Base-by-base conservation (phyloP, 2,888 invertebrate species). In the Drosophila hamatofila region DNA sequence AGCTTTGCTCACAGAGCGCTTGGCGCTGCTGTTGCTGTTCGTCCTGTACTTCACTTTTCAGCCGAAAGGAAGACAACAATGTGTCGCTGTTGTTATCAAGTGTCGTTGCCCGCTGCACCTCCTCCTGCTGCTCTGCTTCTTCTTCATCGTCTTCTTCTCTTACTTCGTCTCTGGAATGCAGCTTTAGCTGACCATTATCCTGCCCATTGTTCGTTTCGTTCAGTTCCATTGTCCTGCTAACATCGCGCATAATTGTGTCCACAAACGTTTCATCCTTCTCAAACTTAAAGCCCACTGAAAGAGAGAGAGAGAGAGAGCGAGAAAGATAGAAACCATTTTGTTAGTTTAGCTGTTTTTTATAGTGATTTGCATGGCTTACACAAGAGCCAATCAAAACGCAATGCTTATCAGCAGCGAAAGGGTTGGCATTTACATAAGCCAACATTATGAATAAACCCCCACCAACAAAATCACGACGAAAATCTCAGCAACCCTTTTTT, bases 401-500 rank as follows among this genome's bases (percentile, higher is more conserved):
- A 16, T 54, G 11, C 16, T 51, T 82, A 65, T 73, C 62, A 60
- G 35, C 37, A 55, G 35, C 37, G 7, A 83, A 90, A 90, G 87
- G 90, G 89, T 87, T 90, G 85, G 65, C 68, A 83, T 89, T 87
- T 81, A 87, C 87, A 87, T 87, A 87, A 90, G 72, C 74, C 64
- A 18, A 35, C 33, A 57, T 72, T 83, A 72, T 70, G 81, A 66
- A 64, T 66, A 70, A 42, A 12, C 25, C 37, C 56, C 57, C 46
- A 27, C 3, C 14, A 21, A 16, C 9, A 9, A n/a, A 46, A 46
- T 9, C 46, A 9, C 25, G 37, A 41, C 44, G 54, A 35, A 74
- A 90, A 89, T 89, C 88, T 65, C 77, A 76, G 81, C 90, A 85
- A 84, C 85, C 90, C 89, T 84, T 85, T 84, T 90, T 90, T 76